Percentiles rank a stretch among this genome's conserved stretches.
Conservation (phyloP, 2,888 invertebrate genomes). For the Lochmaea capreae region DNA sequence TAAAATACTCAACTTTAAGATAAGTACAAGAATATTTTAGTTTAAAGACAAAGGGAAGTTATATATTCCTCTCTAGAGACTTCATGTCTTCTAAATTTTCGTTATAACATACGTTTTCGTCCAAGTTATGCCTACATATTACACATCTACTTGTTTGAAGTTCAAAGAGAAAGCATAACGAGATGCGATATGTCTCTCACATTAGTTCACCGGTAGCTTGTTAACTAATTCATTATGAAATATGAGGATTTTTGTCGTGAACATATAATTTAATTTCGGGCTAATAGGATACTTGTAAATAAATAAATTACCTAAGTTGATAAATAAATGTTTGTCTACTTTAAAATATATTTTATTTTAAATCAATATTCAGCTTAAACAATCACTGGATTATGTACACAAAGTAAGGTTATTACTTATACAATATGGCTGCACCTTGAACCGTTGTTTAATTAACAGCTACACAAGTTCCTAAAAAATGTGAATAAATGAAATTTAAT, state of each 20-base stretch:
- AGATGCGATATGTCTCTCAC: slow-evolving; percentile 1
- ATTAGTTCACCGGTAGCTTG: not conserved
- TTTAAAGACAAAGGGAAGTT: not conserved
- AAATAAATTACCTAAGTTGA: too few relatives aligned
- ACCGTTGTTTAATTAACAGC: too few relatives aligned
- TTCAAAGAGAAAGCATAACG: slow-evolving; percentile 14
- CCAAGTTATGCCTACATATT: slow-evolving; percentile 3
- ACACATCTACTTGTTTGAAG: not conserved
- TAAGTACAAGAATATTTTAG: not conserved
- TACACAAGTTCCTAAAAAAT: too few relatives aligned
- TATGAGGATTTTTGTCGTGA: not conserved
- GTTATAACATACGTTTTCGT: slow-evolving; percentile 14
- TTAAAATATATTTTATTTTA: too few relatives aligned
- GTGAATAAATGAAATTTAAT: too few relatives aligned
- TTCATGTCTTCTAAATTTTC: slow-evolving; percentile 5
- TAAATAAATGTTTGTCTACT: too few relatives aligned
- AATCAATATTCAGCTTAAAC: too few relatives aligned
- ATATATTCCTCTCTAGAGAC: slow-evolving; percentile 12
- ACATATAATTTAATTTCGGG: not conserved
- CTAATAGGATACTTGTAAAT: too few relatives aligned
- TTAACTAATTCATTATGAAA: not conserved
- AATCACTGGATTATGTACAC: too few relatives aligned
- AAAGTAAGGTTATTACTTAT: too few relatives aligned
- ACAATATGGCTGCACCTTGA: too few relatives aligned
- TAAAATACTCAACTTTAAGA: slow-evolving; percentile 14